A percentile compares a stretch with the other conserved stretches of the same genome.
Conservation (phyloP, 2,113 vertebrate genomes). For the Cochlearius cochlearius region DNA sequence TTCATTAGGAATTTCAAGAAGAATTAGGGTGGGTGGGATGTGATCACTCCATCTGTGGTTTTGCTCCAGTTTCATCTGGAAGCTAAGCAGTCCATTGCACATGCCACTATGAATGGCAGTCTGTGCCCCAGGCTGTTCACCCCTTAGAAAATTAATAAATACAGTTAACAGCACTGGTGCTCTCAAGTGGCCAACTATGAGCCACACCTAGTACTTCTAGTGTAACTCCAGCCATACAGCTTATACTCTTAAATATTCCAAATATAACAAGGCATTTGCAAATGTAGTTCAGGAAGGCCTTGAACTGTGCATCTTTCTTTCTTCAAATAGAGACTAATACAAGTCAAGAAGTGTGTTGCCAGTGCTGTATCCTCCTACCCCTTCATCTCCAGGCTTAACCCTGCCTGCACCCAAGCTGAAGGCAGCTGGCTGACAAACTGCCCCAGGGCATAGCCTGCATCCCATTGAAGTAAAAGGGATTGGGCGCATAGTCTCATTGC, state of each 20-base stretch:
- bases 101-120: not conserved
- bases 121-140: not conserved
- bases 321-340: not conserved
- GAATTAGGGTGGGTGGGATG: not conserved
- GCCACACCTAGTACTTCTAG: not conserved
- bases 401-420: not conserved
- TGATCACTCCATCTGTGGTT: constrained; percentile 33
- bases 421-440: not conserved
- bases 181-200: not conserved
- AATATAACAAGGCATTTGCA: not conserved
- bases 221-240: not conserved
- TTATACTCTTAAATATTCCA: not conserved
- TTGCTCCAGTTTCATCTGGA: constrained; percentile 18
- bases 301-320: not conserved
- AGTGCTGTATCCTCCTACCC: not conserved
- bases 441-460: not conserved
- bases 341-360: not conserved
- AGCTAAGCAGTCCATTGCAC: not conserved
- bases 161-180: not conserved
- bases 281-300: not conserved
- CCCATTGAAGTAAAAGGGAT: not conserved
- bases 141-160: not conserved
- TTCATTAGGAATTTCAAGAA: not conserved
- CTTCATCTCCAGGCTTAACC: not conserved
- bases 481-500: not conserved